These are phyloP conservation scores for Rhingia rostrata DNA, from an alignment of 2,888 invertebrate genomes.

Conservation along the genomic window DNA sequence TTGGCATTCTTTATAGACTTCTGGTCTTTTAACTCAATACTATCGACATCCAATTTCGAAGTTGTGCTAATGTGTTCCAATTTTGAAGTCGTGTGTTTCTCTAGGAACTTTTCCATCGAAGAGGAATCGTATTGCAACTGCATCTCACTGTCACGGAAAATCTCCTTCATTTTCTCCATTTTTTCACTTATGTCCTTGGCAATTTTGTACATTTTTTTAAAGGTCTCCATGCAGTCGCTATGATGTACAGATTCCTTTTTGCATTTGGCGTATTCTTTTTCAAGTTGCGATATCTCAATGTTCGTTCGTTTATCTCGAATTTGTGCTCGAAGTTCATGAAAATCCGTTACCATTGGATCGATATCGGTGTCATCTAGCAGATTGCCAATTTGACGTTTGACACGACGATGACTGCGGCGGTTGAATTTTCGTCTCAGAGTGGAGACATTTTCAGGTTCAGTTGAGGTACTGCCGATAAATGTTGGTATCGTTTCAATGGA, in stretches of 20 bases:
- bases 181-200: conserved; percentile 80
- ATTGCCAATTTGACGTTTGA: conserved; percentile 5
- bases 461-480: not conserved
- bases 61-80: no score
- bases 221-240: conserved; percentile 79
- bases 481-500: not conserved
- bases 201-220: conserved; percentile 79
- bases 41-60: no score
- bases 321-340: conserved; percentile 77
- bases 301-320: conserved; percentile 79
- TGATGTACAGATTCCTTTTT: conserved; percentile 77
- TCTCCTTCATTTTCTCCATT: conserved; percentile 80
- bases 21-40: no score
- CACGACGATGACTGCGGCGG: not conserved
- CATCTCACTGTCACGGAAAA: conserved; percentile 78
- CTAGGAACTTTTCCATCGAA: conserved; percentile 61
- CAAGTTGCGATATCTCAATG: conserved; percentile 77
- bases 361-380: not conserved
- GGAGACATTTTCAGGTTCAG: not conserved
- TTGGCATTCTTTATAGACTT: no score
- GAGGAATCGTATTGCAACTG: conserved; percentile 60
- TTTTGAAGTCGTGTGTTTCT: not conserved
- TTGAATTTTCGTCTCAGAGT: not conserved
- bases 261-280: conserved; percentile 79
- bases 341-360: conserved; percentile 72